Base-by-base conservation (phyloP, 2,797 vertebrate genomes). In the Pyrocephalus nanus region DNA sequence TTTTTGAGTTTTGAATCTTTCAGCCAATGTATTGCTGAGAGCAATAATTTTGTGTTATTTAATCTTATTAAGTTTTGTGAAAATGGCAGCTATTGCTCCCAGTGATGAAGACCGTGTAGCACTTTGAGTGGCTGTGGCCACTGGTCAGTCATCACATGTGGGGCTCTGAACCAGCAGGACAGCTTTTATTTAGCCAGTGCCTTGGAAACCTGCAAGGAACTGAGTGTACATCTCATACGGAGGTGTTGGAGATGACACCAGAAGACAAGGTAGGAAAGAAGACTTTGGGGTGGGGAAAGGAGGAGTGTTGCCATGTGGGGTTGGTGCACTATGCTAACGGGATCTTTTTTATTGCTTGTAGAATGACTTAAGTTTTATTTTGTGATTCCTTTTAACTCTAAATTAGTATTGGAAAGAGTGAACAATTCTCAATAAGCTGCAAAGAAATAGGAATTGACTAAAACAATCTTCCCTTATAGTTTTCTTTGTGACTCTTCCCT, bases 71-170 rank as follows among this genome's bases (percentile, higher is more conserved):
- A 67, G 6, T 57, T 61, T 79, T 79, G 8, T 67, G 72, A 82
- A 75, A 71, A 34, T 32, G 25, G 14, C n/a, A 69, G n/a, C 19
- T 65, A 43, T 13, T 53, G 36, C 10, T 69, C 15, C 23, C 3
- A 15, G 3, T 65, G 60, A 53, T n/a, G 25, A 86, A 69, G 36
- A 0, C 51, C 62, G 18, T 42, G 36, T 40, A 53, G 19, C 7
- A 2, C 64, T 60, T 15, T n/a, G 50, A 7, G 27, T 64, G 19
- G 8, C 51, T 0, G 0, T 54, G 30, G 38, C 27, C 21, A 5
- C 27, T 69, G 27, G 25, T 34, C 27, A 38, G 40, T 55, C 23
- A 23, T 76, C 15, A 15, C 12, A 21, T 9, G 3, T 10, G 16
- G 19, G 32, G n/a, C 54, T 90, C 58, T 79, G 45, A 75, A 36